A percentile compares a stretch with the other conserved stretches of the same genome.
These are phyloP conservation scores for Drosophila recens DNA, from an alignment of 2,888 invertebrate genomes.

Conservation along the genomic window DNA sequence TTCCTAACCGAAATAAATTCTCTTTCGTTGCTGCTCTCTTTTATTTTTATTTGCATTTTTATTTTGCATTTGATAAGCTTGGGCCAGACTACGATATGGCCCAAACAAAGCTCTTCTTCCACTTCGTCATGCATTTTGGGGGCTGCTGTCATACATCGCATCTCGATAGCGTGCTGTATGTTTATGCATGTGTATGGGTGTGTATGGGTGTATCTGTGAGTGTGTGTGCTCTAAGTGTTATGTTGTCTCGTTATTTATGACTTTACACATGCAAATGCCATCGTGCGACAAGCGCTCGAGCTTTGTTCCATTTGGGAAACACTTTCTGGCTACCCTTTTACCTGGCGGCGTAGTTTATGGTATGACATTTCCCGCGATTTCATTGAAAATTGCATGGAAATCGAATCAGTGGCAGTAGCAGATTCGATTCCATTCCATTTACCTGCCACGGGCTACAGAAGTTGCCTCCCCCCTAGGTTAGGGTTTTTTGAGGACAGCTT, in stretches of 20 bases:
- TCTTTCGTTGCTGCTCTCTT: conserved; percentile 18
- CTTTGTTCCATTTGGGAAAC: conserved; percentile 64
- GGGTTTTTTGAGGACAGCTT: not conserved
- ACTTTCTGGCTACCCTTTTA: conserved; percentile 46
- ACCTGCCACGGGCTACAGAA: not conserved
- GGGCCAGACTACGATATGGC: conserved; percentile 55
- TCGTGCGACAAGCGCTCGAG: conserved; percentile 74
- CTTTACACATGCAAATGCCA: conserved; percentile 83
- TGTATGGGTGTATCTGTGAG: conserved; percentile 18
- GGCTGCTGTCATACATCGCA: conserved; percentile 72
- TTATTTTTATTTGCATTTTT: conserved; percentile 59
- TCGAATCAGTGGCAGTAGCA: conserved; percentile 64
- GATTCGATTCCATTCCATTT: conserved; percentile 64
- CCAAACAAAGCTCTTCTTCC: conserved; percentile 44
- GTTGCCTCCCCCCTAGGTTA: not conserved
- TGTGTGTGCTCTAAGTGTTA: conserved; percentile 70
- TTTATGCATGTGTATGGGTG: conserved; percentile 20
- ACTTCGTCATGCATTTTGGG: conserved; percentile 66
- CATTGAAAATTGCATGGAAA: conserved; percentile 80
- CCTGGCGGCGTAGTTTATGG: conserved; percentile 79
- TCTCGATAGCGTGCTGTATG: conserved; percentile 62
- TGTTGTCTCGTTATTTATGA: conserved; percentile 82
- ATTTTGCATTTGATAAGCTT: conserved; percentile 78
- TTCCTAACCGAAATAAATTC: conserved; percentile 79
- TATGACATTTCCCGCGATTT: conserved; percentile 69